Base-by-base conservation (phyloP, 2,888 invertebrate species). In the Asteroscopus sphinx region DNA sequence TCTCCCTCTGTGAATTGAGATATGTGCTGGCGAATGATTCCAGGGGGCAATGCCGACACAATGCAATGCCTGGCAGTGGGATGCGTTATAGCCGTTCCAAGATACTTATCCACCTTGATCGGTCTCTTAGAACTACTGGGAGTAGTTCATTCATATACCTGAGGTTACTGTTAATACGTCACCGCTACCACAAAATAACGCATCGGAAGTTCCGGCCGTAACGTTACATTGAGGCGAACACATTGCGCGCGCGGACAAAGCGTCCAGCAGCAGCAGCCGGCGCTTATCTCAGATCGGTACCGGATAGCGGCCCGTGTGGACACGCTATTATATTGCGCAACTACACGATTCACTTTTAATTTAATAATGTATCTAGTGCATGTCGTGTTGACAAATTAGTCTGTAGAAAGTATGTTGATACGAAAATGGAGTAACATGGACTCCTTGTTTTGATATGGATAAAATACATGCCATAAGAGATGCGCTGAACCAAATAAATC, bases 211-310 rank as follows among this genome's bases (percentile, higher is more conserved):
- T 12, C 26, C 12, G 12, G 12, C 13, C 35, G 30, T 11, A 41
- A 17, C 40, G 15, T 33, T n/a, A 11, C 1, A 28, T 42, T 16
- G 25, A 25, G 6, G 36, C 16, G 13, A 16, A 7, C 25, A n/a
- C 28, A 9, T 11, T 12, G 47, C 8, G 17, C 37, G 13, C 17
- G 25, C 17, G 30, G 25, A 60, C 68, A 67, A 41, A 41, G 52
- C 28, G 21, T 36, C 37, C 66, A 70, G 55, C 46, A 21, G 36
- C n/a, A 56, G 52, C 70, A 57, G n/a, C n/a, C 70, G 64, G 36
- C 52, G 42, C 61, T n/a, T 71, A 71, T 68, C 67, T 41, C 26
- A 25, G 17, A 68, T 71, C 70, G 51, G 57, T 32, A 41, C 48
- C 48, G 46, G 69, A 66, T 39, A 63, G 42, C 16, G 39, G 26